phyloP scores from a whole-genome alignment of 2,113 vertebrate genomes.

The Heterotilapia buettikoferi region DNA sequence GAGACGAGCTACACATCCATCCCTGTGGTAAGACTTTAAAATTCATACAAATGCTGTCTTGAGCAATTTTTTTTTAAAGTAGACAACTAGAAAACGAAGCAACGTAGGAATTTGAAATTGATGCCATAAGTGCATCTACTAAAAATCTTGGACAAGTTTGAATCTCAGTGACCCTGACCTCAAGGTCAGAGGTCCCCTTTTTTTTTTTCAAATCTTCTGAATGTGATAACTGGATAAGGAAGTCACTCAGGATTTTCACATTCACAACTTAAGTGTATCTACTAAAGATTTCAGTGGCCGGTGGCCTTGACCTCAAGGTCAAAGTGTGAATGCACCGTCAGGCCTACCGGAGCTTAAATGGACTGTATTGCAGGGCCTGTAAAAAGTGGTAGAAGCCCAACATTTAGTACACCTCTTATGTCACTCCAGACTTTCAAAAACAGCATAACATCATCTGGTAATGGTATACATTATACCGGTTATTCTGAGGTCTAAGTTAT shows the following conservation, averaged over 20 bases:
- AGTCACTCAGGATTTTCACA: not conserved
- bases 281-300: not conserved
- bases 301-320: not conserved
- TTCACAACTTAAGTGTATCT: not conserved
- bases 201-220: too few relatives aligned
- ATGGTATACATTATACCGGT: not conserved
- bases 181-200: not conserved
- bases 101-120: not conserved
- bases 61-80: not conserved
- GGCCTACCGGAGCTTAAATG: not conserved
- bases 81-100: not conserved
- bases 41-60: not conserved
- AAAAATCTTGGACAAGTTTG: not conserved
- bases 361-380: not conserved
- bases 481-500: not conserved
- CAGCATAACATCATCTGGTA: not conserved
- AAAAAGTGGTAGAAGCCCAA: not conserved
- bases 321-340: not conserved
- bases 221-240: not conserved
- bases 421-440: not conserved
- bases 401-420: not conserved
- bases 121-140: not conserved
- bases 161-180: not conserved
- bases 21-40: constrained; percentile 58
- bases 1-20: constrained; percentile 85